Evolutionary conservation across 2,888 invertebrate genomes (phyloP).

Genomic region (Blomia tropicalis): DNA sequence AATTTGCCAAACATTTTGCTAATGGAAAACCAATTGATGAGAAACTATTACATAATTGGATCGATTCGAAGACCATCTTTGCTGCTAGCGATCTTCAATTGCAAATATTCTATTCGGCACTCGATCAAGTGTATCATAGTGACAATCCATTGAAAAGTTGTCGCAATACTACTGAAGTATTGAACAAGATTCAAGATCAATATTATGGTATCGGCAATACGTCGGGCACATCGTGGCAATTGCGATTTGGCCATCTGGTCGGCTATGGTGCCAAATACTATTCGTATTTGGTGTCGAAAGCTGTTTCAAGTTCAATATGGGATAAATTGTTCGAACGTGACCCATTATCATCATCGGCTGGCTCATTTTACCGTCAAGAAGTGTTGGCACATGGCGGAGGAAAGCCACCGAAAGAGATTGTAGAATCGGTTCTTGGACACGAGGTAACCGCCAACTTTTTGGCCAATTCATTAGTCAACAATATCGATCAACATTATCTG

Average conservation of each 20-base stretch:
- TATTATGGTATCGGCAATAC: conserved; percentile 77
- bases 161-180: conserved; percentile 49
- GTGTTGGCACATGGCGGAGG: conserved; percentile 76
- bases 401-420: conserved; percentile 56
- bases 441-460: conserved; percentile 47
- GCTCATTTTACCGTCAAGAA: conserved; percentile 57
- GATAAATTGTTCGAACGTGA: conserved; percentile 60
- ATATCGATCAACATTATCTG: conserved; percentile 31
- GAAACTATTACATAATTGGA: conserved; percentile 57
- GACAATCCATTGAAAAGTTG: conserved; percentile 34
- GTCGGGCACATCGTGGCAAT: conserved; percentile 80
- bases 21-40: conserved; percentile 68
- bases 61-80: conserved; percentile 69
- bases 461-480: conserved; percentile 55
- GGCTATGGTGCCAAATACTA: conserved; percentile 99
- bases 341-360: conserved; percentile 55
- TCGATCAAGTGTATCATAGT: conserved; percentile 78
- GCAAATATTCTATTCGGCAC: conserved; percentile 73
- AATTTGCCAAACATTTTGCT: conserved; percentile 77
- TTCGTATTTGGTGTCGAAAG: conserved; percentile 84
- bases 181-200: conserved; percentile 56
- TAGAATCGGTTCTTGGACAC: conserved; percentile 38
- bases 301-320: conserved; percentile 85
- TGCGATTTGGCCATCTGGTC: conserved; percentile 84
- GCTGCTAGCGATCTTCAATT: conserved; percentile 72